phyloP scores from a whole-genome alignment of 2,888 invertebrate species.

The Calliphora vomitoria region DNA sequence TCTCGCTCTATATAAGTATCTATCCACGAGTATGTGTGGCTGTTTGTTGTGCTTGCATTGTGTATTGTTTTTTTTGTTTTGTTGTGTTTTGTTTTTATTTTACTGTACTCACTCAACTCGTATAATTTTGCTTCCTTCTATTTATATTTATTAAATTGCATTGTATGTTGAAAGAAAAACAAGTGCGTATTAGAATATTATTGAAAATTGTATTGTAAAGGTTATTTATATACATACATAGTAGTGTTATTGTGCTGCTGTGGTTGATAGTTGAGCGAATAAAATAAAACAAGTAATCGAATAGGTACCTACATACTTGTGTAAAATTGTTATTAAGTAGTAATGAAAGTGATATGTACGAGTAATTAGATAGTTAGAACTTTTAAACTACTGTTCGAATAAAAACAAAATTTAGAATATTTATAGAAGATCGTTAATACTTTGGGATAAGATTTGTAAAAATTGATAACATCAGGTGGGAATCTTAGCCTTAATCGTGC shows the following conservation, averaged over 20 bases:
- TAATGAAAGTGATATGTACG: too few relatives aligned
- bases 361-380: too few relatives aligned
- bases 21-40: not conserved
- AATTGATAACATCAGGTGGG: too few relatives aligned
- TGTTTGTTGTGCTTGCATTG: not conserved
- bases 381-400: too few relatives aligned
- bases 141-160: constrained; percentile 67
- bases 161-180: constrained; percentile 52
- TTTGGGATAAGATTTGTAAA: too few relatives aligned
- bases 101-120: constrained; percentile 13
- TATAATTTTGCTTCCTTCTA: constrained; percentile 63
- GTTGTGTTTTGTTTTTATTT: constrained; percentile 14
- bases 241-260: not conserved
- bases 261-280: not conserved
- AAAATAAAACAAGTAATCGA: constrained; percentile 20
- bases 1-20: not conserved
- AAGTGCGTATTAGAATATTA: constrained; percentile 73
- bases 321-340: too few relatives aligned
- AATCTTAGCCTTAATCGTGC: too few relatives aligned
- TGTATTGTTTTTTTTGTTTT: constrained; percentile 33
- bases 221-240: constrained; percentile 34
- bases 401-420: too few relatives aligned
- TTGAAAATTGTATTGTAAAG: constrained; percentile 65
- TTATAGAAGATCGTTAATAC: too few relatives aligned
- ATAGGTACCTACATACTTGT: too few relatives aligned